Evolutionary conservation across 2,888 invertebrate species (phyloP), one percentile per base, ranked within the genome.

Genomic region (Limnephilus lunatus): DNA sequence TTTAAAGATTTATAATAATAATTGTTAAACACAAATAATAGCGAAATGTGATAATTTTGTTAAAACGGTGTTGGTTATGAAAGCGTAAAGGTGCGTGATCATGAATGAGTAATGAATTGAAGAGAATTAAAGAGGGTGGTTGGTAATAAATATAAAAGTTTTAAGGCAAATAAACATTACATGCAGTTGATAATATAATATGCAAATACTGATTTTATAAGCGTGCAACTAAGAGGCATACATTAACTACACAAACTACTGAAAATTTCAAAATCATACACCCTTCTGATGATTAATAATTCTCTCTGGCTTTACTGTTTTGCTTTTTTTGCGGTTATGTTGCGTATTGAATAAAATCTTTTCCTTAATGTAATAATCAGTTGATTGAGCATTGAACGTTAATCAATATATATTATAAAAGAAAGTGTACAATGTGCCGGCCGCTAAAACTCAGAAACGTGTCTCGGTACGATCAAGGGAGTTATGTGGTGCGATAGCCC

Each of bases 81-180:
- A 91, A 91, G 91, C 91, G 83, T 91, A 88, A 91, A 35, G 90
- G 91, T 91, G 91, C 91, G 86, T 91, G 91, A 85, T 35, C 83
- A 90, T 85, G 83, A 91, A 81, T 81, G 87, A 90, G 89, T 89
- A 90, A 87, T 81, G 53, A 83, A 86, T 85, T 68, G 7, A 91
- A 81, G 5, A 90, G 35, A 83, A 35, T 81, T 87, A 31, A 87
- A 80, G 30, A 30, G 88, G 86, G 88, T 81, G 88, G 88, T 35
- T 89, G 31, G 80, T 44, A 68, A 53, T 19, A 87, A 3, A 85
- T 39, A 48, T 48, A 35, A 86, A 30, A 44, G 19, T 85, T 83
- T 25, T 31, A 68, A 0, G 19, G 87, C 87, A 87, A 87, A 87
- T 87, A 53, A 68, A 53, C 11, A 11, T 39, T 19, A 53, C 87